phyloP scores from a whole-genome alignment of 2,797 vertebrate genomes.

The Menidia menidia region DNA sequence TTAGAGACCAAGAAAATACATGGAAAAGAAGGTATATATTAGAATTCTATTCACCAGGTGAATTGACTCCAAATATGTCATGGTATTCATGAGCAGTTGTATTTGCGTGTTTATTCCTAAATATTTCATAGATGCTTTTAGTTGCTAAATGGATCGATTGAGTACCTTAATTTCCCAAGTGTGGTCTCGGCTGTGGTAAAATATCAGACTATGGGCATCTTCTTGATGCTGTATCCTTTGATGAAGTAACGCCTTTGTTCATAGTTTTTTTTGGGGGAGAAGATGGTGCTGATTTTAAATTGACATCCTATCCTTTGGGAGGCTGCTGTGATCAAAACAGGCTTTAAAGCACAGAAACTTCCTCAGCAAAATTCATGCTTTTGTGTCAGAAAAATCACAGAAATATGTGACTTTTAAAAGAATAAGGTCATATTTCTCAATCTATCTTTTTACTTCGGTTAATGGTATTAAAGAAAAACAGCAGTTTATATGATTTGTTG shows the following conservation, averaged over 20 bases:
- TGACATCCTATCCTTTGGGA: background rate
- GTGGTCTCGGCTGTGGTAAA: conserved; percentile 18
- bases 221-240: conserved; percentile 39
- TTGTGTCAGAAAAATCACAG: conserved; percentile 3
- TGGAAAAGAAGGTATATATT: background rate
- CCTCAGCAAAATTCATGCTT: conserved; percentile 1
- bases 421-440: background rate
- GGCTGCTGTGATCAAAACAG: background rate
- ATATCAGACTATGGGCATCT: conserved; percentile 13
- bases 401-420: background rate
- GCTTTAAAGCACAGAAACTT: background rate
- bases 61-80: conserved; percentile 1
- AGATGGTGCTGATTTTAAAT: conserved; percentile 10
- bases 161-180: conserved; percentile 13
- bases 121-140: background rate
- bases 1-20: background rate
- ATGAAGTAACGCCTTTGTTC: conserved; percentile 26
- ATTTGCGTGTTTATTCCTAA: background rate
- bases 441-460: conserved; percentile 10
- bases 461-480: conserved; percentile 39
- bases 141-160: conserved; percentile 1
- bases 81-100: background rate
- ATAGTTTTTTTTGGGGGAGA: conserved; percentile 1
- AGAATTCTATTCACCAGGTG: conserved; percentile 3
- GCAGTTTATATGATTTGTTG: conserved; percentile 20